Conservation (phyloP, 2,113 vertebrate species). For the Passerina amoena region DNA sequence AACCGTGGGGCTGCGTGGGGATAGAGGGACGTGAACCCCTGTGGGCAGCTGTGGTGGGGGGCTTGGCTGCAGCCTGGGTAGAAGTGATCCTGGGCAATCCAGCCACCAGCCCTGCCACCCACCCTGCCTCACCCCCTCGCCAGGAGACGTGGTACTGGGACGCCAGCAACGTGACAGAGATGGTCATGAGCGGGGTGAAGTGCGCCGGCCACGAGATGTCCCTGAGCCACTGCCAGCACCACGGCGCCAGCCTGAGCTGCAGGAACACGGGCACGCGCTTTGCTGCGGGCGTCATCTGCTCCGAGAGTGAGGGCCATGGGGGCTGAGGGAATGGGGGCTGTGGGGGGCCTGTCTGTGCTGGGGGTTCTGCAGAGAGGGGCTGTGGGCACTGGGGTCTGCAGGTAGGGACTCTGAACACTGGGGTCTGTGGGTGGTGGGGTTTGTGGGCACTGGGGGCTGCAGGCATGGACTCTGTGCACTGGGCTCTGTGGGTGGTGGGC, state of each 20-base stretch:
- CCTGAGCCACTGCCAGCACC: constrained; percentile 88
- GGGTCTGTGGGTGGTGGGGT: background rate
- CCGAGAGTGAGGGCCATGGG: constrained; percentile 86
- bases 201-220: constrained; percentile 88
- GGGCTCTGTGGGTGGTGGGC: background rate
- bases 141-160: constrained; percentile 99
- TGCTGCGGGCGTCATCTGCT: constrained; percentile 94
- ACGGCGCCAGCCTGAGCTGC: constrained; percentile 82
- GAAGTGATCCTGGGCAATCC: rapidly evolving
- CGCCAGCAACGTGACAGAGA: constrained; percentile 87
- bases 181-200: constrained; percentile 92
- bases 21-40: rapidly evolving
- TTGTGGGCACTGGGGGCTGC: too few species aligned
- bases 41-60: background rate
- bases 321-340: background rate
- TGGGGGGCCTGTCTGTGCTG: background rate
- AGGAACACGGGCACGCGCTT: constrained; percentile 83
- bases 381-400: too few species aligned
- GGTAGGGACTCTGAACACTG: background rate
- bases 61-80: background rate
- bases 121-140: background rate
- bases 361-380: background rate
- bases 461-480: too few species aligned
- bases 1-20: background rate
- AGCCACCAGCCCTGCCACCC: background rate